Percentiles rank a stretch among this genome's conserved stretches.
Evolutionary conservation across 1,140 invertebrate species (phyloP).

Genomic region (Hylaeus volcanicus): DNA sequence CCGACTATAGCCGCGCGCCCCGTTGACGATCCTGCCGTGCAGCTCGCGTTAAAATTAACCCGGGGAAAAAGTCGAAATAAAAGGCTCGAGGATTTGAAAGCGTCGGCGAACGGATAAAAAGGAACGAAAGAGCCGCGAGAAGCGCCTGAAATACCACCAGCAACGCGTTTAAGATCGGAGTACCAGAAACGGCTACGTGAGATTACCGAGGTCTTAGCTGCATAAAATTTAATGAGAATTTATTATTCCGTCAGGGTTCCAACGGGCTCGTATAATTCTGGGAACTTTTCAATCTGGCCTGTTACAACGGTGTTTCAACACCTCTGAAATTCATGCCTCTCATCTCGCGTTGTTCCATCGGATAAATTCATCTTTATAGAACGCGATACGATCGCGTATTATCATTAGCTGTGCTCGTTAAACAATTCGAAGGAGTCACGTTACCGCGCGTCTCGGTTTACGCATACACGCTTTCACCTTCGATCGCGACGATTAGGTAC

Average conservation of each 20-base stretch:
- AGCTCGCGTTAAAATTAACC: slow-evolving; percentile 8
- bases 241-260: background rate
- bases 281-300: background rate
- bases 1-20: background rate
- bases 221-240: background rate
- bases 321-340: background rate
- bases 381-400: background rate
- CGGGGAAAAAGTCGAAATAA: background rate
- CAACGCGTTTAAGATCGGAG: background rate
- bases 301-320: background rate
- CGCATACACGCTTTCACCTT: too few relatives aligned
- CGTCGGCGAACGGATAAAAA: background rate
- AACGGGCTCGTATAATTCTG: background rate
- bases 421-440: background rate
- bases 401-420: background rate
- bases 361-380: background rate
- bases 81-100: background rate
- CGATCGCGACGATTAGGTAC: background rate
- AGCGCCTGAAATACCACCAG: background rate
- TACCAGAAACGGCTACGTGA: background rate
- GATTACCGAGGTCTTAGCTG: background rate
- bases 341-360: background rate
- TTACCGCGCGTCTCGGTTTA: background rate
- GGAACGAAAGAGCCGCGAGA: background rate
- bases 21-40: background rate